Conservation (phyloP, 2,888 invertebrate species). For the Catocala nupta region DNA sequence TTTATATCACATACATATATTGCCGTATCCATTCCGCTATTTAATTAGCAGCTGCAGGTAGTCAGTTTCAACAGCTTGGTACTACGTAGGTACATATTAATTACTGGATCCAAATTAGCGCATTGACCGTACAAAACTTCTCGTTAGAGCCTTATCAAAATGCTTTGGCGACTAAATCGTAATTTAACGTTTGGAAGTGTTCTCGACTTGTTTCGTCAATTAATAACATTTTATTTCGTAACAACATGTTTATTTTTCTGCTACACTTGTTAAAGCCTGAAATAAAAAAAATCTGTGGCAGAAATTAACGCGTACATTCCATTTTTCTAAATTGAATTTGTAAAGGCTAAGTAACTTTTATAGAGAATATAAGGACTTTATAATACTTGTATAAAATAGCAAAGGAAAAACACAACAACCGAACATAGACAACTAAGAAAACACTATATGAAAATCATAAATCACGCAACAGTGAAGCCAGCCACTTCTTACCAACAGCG, state of each 20-base stretch:
- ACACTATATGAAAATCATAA: too few relatives aligned
- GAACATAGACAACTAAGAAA: too few relatives aligned
- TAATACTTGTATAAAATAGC: too few relatives aligned
- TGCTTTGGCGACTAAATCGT: conserved; percentile 59
- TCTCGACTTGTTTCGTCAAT: conserved; percentile 37
- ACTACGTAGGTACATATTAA: conserved; percentile 70
- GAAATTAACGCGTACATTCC: background rate
- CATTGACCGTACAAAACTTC: conserved; percentile 71
- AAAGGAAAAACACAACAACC: too few relatives aligned
- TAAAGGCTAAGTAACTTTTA: too few relatives aligned
- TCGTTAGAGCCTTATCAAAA: conserved; percentile 70
- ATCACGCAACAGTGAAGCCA: too few relatives aligned
- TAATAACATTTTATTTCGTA: conserved; percentile 26
- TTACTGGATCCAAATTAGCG: conserved; percentile 81
- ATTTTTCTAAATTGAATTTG: background rate
- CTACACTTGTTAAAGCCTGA: conserved; percentile 5
- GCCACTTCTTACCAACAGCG: too few relatives aligned
- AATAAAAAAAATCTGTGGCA: conserved; percentile 4
- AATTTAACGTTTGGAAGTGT: conserved; percentile 48
- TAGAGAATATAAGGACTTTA: too few relatives aligned
- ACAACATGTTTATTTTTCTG: conserved; percentile 14
- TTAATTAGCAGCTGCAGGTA: conserved; percentile 28
- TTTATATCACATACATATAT: background rate
- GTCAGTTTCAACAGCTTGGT: conserved; percentile 32
- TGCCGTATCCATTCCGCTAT: conserved; percentile 36